Base-by-base conservation (phyloP, 2,797 vertebrate species). In the Fringilla coelebs region DNA sequence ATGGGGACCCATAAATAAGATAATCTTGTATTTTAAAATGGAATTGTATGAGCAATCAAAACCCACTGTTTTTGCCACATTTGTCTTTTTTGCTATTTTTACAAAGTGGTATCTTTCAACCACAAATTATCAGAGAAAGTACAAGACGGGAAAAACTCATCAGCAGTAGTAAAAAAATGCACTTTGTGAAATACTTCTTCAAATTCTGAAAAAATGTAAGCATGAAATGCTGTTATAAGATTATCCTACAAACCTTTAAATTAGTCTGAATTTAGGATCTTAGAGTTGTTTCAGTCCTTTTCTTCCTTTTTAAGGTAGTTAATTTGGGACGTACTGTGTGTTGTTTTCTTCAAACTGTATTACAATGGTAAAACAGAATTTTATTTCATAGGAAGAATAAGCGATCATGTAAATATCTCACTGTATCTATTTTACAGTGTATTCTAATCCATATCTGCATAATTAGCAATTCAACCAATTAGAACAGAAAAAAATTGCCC, bases 81-180 rank as follows among this genome's bases (percentile, higher is more conserved):
- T n/a, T 55, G 18, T 41, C 29, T 86, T 65, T 84, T 94, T 75
- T 46, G 70, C 57, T 81, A 11, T 90, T 93, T 96, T 94, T 88
- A 96, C 86, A 88, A 94, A 93, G 85, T 10, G 14, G 29, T 72
- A 55, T 80, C 79, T 89, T 95, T 55, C 52, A 89, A 87, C 32
- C 32, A 60, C 46, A 71, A 67, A 89, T 51, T 90, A 73, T 46
- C 57, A 76, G 60, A 68, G 51, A 90, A 76, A 71, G 32, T 73
- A 94, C 6, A 85, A 46, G 60, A 67, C 3, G 20, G 75, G 28
- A 49, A 89, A 93, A 88, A 32, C 1, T 22, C 18, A 72, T 31
- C 15, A 62, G 32, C 79, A 87, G 36, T 21, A 70, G 54, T 66
- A 48, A 94, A 92, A 94, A 91, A 90, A 73, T 21, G 31, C 14